Base-by-base conservation (phyloP, 1,140 invertebrate genomes). In the Galleria mellonella region DNA sequence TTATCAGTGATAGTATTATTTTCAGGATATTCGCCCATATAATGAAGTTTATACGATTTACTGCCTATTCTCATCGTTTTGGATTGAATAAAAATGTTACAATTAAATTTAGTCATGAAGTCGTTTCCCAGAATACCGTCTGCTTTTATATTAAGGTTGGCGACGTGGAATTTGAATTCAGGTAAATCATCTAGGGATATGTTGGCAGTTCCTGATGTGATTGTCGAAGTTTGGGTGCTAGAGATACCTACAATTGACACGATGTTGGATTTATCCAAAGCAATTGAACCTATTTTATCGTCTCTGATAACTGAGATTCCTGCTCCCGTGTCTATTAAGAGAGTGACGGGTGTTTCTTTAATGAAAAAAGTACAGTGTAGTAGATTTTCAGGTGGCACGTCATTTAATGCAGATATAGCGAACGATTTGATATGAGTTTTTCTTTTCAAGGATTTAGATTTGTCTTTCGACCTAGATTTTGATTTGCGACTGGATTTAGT, bases 71-170 rank as follows among this genome's bases (percentile, higher is more conserved):
- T 27, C 55, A 62, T 60, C 7, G 49, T 59, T 49, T 62, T 59
- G 9, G 63, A 62, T 49, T 62, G 36, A 2, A 66, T 17, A 12
- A 54, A 59, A 0, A 62, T 49, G 11, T 57, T 45, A 7, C 40
- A 47, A 28, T 67, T 51, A 12, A 63, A 67, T 48, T 55, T 52
- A 9, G 51, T 31, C 56, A 67, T 57, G 15, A 67, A 67, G 36
- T 66, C 62, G 13, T 59, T 66, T 11, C 62, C 55, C 47, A 62
- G 14, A 23, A 65, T 61, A 31, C 58, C 58, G 35, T 65, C 62
- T 33, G 58, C 45, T 30, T 30, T 29, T 28, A 61, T 61, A 37
- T 61, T 65, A 31, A 65, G 11, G 29, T 65, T 33, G 9, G 57
- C 54, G 7, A 65, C 32, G 15, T 61, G 55, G 39, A 61, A 64